These are phyloP conservation scores for Propithecus deckenii DNA, from an alignment of 2,797 vertebrate species.

Conservation along the genomic window DNA sequence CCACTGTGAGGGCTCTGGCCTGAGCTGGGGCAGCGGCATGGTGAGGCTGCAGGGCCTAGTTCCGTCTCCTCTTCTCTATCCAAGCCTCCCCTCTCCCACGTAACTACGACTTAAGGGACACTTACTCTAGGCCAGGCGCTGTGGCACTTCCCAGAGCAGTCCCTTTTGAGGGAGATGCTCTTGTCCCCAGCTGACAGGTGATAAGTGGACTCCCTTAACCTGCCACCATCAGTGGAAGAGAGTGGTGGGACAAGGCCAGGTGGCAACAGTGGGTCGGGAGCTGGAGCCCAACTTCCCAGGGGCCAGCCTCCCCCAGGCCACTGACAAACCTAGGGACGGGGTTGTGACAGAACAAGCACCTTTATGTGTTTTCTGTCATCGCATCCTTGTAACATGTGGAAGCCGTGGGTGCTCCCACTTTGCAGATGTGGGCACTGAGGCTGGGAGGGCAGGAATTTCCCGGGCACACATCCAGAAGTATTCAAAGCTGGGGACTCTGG, in stretches of 20 bases:
- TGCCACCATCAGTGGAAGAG: fast-evolving
- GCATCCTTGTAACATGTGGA: neutral
- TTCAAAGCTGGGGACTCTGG: neutral
- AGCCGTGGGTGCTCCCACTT: neutral
- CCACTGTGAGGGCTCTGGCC: neutral
- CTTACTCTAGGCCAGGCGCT: neutral
- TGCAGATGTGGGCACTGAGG: neutral
- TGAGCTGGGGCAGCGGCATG: no score
- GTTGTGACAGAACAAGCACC: neutral
- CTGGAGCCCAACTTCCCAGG: neutral
- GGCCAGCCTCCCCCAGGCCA: neutral
- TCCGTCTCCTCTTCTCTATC: neutral
- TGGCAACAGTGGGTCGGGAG: neutral
- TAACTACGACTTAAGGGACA: neutral
- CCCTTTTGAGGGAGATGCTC: neutral
- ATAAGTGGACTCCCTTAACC: neutral
- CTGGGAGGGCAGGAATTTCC: neutral
- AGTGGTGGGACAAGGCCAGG: neutral
- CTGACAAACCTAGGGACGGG: neutral
- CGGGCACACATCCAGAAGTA: neutral
- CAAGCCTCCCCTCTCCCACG: fast-evolving
- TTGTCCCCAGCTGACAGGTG: neutral
- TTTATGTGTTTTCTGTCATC: neutral
- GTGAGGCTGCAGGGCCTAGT: neutral
- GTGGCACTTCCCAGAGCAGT: neutral